Evolutionary conservation across 2,797 vertebrate species (phyloP), one percentile per base, ranked within the genome.

Genomic region (Acipenser ruthenus): DNA sequence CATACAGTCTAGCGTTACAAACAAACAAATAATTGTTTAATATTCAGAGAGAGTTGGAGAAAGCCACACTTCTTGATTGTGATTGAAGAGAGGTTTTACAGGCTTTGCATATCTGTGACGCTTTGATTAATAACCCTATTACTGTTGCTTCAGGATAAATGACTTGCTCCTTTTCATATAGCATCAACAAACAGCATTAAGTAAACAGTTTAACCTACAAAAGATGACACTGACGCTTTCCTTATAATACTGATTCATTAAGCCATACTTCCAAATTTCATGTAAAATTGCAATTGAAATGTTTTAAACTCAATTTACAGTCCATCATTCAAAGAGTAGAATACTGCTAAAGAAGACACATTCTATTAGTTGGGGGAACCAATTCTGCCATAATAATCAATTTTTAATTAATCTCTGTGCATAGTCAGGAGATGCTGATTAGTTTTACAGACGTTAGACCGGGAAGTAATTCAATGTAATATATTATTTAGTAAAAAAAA

Each of bases 121-220:
- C 8, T 37, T n/a, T 68, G 67, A 68, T 65, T 37, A 63, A 68
- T 68, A 11, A 23, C 3, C 55, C 63, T 51, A 69, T 69, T 62
- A 65, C n/a, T 13, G 56, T n/a, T 48, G 49, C 53, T 52, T 64
- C 56, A 23, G 18, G 48, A 49, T 49, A 7, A 50, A 53, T 8
- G 48, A 55, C 15, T 10, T 7, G 11, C 15, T 7, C 12, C 55
- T 58, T n/a, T 58, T 58, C 55, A 58, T 13, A 58, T 13, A n/a
- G 55, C 55, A 7, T 58, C 10, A 7, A 11, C 12, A n/a, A 58
- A 11, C 55, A 11, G 6, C 15, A 58, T n/a, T 13, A 58, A 58
- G 12, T n/a, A 58, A 13, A 58, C 55, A 7, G 37, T 37, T 37
- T 37, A 37, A 37, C 37, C 37, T 37, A 37, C 37, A 37, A 37